Evolutionary conservation across 2,113 vertebrate genomes (phyloP).

Genomic region (Saguinus midas): DNA sequence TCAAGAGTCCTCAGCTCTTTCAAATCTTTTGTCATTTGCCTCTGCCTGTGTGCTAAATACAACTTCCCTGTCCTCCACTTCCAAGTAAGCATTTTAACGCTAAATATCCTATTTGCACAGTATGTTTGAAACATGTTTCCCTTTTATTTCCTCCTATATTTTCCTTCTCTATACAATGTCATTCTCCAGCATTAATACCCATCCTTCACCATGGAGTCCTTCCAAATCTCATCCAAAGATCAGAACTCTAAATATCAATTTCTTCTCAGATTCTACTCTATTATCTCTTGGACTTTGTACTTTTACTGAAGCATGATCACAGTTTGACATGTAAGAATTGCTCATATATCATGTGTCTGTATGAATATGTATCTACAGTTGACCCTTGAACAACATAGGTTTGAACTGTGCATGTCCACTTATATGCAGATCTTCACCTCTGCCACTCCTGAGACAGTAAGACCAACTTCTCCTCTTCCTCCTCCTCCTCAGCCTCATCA

Average conservation of each 20-base stretch:
- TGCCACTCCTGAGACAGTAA: neutral
- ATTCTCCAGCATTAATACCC: neutral
- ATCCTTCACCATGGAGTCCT: neutral
- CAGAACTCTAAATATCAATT: neutral
- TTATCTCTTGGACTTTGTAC: neutral
- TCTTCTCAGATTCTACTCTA: neutral
- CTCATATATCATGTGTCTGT: neutral
- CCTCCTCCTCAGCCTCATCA: neutral
- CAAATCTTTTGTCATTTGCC: neutral
- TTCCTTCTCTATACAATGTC: neutral
- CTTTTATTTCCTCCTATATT: neutral
- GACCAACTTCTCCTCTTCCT: neutral
- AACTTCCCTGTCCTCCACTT: neutral
- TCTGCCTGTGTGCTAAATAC: neutral
- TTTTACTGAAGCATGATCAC: neutral
- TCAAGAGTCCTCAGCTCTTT: neutral
- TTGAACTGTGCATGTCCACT: neutral
- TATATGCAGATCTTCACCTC: neutral
- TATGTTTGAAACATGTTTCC: neutral
- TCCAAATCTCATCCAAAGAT: neutral
- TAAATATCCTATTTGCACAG: neutral
- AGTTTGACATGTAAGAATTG: neutral
- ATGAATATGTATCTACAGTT: neutral
- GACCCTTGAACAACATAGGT: neutral
- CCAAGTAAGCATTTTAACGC: neutral